Evolutionary conservation across 2,113 vertebrate genomes (phyloP).

Genomic region (Diglossa brunneiventris): DNA sequence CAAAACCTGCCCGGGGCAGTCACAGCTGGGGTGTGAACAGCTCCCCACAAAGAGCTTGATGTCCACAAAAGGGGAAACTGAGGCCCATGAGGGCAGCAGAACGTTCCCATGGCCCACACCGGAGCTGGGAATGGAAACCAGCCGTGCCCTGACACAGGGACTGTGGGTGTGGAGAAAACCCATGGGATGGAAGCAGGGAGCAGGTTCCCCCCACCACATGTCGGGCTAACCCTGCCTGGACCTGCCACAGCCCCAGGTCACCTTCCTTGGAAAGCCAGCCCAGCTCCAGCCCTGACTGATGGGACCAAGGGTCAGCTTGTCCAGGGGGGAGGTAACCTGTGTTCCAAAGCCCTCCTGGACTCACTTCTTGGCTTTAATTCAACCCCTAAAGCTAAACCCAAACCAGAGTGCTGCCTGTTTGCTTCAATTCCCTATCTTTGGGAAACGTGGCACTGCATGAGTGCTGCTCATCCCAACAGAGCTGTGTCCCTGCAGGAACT

Average conservation of each 20-base stretch:
- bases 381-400: background rate
- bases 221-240: background rate
- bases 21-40: background rate
- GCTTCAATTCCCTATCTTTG: rapidly evolving
- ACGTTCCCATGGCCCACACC: rapidly evolving
- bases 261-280: background rate
- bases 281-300: rapidly evolving
- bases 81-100: background rate
- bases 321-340: background rate
- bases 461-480: background rate
- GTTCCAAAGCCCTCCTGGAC: background rate
- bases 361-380: background rate
- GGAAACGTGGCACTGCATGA: rapidly evolving
- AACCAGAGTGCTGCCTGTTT: background rate
- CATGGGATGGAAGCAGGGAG: background rate
- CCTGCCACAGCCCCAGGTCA: rapidly evolving
- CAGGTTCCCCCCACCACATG: background rate
- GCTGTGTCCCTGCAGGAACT: rapidly evolving
- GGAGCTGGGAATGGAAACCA: background rate
- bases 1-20: rapidly evolving
- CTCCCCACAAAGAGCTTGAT: background rate
- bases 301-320: background rate
- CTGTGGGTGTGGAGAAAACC: background rate
- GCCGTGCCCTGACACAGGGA: rapidly evolving
- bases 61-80: background rate